A percentile compares a stretch with the other conserved stretches of the same genome.
Evolutionary conservation across 2,797 vertebrate genomes (phyloP).

Genomic region (Chaenodraco wilsoni): DNA sequence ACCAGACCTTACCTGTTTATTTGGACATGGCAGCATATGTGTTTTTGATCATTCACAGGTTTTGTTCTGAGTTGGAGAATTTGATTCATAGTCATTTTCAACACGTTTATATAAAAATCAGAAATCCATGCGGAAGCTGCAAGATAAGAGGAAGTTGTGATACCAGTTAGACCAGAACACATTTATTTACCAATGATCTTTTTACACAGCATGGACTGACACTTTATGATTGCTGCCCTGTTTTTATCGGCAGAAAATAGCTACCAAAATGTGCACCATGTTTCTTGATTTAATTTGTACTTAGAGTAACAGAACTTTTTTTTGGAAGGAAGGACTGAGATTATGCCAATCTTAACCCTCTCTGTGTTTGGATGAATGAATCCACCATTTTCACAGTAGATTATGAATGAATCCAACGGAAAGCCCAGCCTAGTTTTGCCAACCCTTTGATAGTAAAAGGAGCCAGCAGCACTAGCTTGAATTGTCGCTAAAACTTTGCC

Average conservation of each 20-base stretch:
- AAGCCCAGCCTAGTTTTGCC: no score
- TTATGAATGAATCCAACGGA: no score
- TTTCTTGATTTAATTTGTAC: neutral
- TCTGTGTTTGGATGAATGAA: neutral
- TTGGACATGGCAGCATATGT: slow-evolving; percentile 3
- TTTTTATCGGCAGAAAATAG: neutral
- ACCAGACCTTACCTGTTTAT: slow-evolving; percentile 28
- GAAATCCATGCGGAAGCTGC: neutral
- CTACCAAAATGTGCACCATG: neutral
- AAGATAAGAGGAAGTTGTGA: slow-evolving; percentile 18
- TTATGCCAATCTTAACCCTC: neutral
- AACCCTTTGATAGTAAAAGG: no score
- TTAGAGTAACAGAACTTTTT: neutral
- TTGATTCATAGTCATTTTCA: neutral
- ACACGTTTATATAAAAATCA: slow-evolving; percentile 12
- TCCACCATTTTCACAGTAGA: neutral
- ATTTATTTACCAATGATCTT: slow-evolving; percentile 18
- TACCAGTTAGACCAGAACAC: slow-evolving; percentile 8
- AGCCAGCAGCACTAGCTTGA: no score
- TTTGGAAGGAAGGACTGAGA: neutral
- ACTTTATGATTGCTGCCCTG: neutral
- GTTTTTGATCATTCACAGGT: neutral
- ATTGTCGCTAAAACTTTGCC: no score
- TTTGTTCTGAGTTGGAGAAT: neutral
- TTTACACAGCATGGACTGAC: neutral